These are phyloP conservation scores for Chironomus striatipennis DNA, from an alignment of 1,140 invertebrate genomes.

Conservation along the genomic window DNA sequence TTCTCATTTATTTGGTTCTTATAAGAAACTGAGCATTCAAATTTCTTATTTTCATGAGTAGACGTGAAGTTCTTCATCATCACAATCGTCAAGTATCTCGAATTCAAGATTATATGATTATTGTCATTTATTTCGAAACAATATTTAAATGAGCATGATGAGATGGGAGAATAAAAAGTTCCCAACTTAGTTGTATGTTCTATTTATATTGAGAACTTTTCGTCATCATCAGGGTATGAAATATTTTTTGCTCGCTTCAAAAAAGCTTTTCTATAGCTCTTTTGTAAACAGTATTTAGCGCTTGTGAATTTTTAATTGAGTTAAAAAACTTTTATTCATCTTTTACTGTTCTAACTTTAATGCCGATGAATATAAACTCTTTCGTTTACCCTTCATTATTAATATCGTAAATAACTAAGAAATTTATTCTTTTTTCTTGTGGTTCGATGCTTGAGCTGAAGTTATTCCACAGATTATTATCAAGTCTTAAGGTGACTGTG, in stretches of 20 bases:
- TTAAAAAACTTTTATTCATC: neutral
- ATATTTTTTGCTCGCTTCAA: neutral
- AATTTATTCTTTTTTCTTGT: no score
- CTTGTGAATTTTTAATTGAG: constrained; percentile 9
- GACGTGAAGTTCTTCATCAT: neutral
- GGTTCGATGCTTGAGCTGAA: no score
- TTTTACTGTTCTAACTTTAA: no score
- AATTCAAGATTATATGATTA: constrained; percentile 15
- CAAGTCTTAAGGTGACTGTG: no score
- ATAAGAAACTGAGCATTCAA: neutral
- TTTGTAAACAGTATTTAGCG: neutral
- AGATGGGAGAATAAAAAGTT: neutral
- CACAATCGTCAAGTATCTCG: constrained; percentile 1
- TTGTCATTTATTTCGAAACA: constrained; percentile 14
- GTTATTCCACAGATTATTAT: no score
- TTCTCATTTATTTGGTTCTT: neutral
- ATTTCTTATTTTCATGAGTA: neutral
- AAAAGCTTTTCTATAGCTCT: neutral
- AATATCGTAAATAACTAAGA: no score
- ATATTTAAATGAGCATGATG: constrained; percentile 8
- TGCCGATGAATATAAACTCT: no score
- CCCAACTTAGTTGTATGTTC: neutral
- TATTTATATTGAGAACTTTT: neutral
- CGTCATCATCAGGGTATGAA: neutral
- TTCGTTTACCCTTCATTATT: no score